Conservation (phyloP, 1,140 invertebrate species). For the Brachionus paranguensis region DNA sequence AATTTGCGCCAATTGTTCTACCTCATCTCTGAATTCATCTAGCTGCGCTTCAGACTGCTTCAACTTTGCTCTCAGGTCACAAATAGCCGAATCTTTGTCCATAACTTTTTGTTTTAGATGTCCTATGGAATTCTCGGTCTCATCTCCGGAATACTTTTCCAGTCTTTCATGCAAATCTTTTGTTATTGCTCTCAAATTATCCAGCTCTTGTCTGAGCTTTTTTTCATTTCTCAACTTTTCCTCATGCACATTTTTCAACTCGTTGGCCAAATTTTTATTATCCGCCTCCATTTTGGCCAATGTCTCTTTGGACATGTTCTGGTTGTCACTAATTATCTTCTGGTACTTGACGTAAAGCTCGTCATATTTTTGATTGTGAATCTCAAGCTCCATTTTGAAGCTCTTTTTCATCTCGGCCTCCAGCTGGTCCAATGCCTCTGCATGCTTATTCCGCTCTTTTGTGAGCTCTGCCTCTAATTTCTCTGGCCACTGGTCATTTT, state of each 20-base stretch:
- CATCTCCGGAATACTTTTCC: slow-evolving; percentile 7
- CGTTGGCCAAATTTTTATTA: background rate
- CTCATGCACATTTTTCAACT: slow-evolving; percentile 11
- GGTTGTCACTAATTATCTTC: background rate
- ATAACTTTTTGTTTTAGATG: background rate
- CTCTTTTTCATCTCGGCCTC: slow-evolving; percentile 5
- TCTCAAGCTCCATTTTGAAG: slow-evolving; percentile 27
- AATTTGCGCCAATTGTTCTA: background rate
- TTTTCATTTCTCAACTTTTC: slow-evolving; percentile 38
- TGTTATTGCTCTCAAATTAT: background rate
- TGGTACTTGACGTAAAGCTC: slow-evolving; percentile 7
- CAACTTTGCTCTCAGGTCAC: background rate
- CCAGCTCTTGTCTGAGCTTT: slow-evolving; percentile 15
- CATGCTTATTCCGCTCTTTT: slow-evolving; percentile 7
- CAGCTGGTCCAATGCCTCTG: background rate
- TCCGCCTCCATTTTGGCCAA: background rate
- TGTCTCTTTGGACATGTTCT: background rate
- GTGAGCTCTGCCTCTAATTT: background rate
- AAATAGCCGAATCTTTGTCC: background rate
- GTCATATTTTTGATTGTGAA: slow-evolving; percentile 37
- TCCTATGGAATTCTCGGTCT: background rate
- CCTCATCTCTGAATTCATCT: slow-evolving; percentile 2
- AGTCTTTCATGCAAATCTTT: slow-evolving; percentile 39
- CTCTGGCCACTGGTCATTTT: slow-evolving; percentile 21
- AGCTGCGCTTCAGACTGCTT: background rate